These are phyloP conservation scores for Zosterops pallidus DNA, from an alignment of 2,113 vertebrate genomes.

Conservation along the genomic window DNA sequence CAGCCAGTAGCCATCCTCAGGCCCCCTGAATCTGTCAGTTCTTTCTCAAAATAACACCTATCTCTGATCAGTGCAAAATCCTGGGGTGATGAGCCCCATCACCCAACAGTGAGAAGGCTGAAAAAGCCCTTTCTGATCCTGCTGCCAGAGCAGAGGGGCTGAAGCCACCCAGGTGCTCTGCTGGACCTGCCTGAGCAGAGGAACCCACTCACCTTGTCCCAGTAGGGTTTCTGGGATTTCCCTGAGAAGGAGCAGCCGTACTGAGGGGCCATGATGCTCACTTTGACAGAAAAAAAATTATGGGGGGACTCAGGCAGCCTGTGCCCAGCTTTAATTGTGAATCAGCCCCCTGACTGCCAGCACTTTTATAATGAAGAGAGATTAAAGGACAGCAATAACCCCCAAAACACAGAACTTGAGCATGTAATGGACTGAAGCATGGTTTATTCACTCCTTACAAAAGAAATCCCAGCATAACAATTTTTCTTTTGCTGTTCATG, in stretches of 20 bases:
- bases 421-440: accelerated
- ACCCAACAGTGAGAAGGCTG: background rate
- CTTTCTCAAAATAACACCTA: background rate
- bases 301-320: background rate
- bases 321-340: background rate
- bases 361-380: background rate
- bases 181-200: background rate
- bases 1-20: background rate
- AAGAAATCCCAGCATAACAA: background rate
- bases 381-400: background rate
- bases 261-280: accelerated
- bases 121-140: background rate
- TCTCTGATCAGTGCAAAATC: background rate
- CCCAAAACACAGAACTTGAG: background rate
- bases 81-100: background rate
- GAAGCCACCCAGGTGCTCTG: background rate
- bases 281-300: background rate
- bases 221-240: background rate
- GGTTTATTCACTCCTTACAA: background rate
- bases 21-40: background rate
- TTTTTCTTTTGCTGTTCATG: background rate
- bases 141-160: background rate
- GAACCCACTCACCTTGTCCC: background rate
- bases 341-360: background rate
- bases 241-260: background rate